Evolutionary conservation across 1,140 invertebrate species (phyloP).

Genomic region (Diabrotica undecimpunctata): DNA sequence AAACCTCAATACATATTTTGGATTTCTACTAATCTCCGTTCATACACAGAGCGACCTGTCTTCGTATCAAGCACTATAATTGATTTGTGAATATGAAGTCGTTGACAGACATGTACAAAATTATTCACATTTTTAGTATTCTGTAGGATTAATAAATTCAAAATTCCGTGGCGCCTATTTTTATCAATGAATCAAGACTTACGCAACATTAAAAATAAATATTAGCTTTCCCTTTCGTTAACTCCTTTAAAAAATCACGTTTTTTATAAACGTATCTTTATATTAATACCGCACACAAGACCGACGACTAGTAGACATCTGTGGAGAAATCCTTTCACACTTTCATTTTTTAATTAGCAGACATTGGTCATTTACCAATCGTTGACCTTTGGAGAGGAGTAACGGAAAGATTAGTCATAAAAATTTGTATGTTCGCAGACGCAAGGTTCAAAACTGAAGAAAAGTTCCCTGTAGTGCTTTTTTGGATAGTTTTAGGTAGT

Average conservation of each 20-base stretch:
- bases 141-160: too few relatives aligned
- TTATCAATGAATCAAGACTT: too few relatives aligned
- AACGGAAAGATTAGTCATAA: not conserved
- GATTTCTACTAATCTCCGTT: too few relatives aligned
- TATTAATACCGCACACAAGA: not conserved
- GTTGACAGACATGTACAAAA: too few relatives aligned
- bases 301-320: not conserved
- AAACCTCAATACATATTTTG: too few relatives aligned
- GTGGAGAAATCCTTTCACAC: constrained; percentile 14
- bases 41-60: too few relatives aligned
- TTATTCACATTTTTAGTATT: too few relatives aligned
- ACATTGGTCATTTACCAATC: constrained; percentile 1
- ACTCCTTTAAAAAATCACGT: not conserved
- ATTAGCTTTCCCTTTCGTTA: constrained; percentile 2
- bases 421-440: not conserved
- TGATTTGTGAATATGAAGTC: too few relatives aligned
- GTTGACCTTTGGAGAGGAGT: not conserved
- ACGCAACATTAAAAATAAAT: not conserved
- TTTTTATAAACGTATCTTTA: constrained; percentile 3
- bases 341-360: constrained; percentile 13
- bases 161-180: too few relatives aligned
- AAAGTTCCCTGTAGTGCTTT: not conserved
- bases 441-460: not conserved
- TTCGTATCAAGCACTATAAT: too few relatives aligned
- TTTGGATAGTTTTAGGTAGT: too few relatives aligned